Percentiles rank a stretch among this genome's conserved stretches.
These are phyloP conservation scores for Psephotus haematonotus DNA, from an alignment of 2,113 vertebrate species.

Conservation along the genomic window DNA sequence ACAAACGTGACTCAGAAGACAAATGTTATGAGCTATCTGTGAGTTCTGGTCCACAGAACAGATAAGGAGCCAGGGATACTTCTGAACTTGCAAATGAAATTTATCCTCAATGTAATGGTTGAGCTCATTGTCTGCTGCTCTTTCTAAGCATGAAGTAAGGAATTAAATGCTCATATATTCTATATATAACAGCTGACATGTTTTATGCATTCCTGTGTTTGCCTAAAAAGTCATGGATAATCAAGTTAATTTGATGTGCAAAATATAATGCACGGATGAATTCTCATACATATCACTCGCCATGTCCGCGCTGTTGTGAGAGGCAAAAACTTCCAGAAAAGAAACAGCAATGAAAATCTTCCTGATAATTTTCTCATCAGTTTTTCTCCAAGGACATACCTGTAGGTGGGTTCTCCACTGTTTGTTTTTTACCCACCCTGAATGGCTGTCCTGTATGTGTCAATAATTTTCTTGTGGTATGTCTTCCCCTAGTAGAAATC, in stretches of 20 bases:
- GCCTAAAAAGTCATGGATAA: slow-evolving; percentile 32
- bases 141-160: not conserved
- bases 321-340: slow-evolving; percentile 6
- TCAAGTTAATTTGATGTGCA: slow-evolving; percentile 39
- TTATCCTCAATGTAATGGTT: not conserved
- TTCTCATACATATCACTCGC: not conserved
- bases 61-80: not conserved
- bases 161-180: not conserved
- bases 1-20: not conserved
- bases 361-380: not conserved
- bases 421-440: not conserved
- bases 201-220: slow-evolving; percentile 45
- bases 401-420: not conserved
- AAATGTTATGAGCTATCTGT: slow-evolving; percentile 23
- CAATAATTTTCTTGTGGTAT: not conserved
- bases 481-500: not conserved
- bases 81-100: slow-evolving; percentile 1
- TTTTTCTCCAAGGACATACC: not conserved
- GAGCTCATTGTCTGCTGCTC: slow-evolving; percentile 17
- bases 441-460: not conserved
- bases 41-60: slow-evolving; percentile 27
- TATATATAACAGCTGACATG: not conserved
- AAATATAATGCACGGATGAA: not conserved
- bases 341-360: not conserved
- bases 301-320: not conserved